Evolutionary conservation across 2,888 invertebrate genomes (phyloP).

Genomic region (Arenicola marina): DNA sequence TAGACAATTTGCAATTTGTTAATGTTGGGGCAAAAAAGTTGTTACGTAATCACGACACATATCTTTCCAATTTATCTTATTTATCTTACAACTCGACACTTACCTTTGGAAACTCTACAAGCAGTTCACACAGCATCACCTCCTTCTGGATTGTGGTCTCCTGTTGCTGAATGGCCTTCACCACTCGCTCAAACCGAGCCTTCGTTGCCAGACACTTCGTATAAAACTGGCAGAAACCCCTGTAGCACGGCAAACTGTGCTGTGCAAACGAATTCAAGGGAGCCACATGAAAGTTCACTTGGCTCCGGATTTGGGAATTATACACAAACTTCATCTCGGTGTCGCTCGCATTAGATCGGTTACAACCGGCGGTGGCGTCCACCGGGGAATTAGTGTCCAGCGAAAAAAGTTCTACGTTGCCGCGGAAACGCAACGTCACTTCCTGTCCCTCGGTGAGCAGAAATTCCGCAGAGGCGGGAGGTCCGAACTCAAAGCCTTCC

Average conservation of each 20-base stretch:
- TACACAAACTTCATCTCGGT: slow-evolving; percentile 37
- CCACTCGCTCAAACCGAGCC: neutral
- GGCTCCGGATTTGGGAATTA: slow-evolving; percentile 45
- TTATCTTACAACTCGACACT: neutral
- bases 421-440: slow-evolving; percentile 47
- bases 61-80: too few relatives aligned
- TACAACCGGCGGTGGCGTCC: too few relatives aligned
- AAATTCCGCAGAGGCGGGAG: slow-evolving; percentile 41
- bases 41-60: too few relatives aligned
- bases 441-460: slow-evolving; percentile 50
- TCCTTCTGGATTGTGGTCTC: slow-evolving; percentile 16
- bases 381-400: too few relatives aligned
- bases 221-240: slow-evolving; percentile 53
- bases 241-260: slow-evolving; percentile 47
- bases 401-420: slow-evolving; percentile 49
- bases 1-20: too few relatives aligned
- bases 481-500: slow-evolving; percentile 45
- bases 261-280: slow-evolving; percentile 54
- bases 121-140: slow-evolving; percentile 42
- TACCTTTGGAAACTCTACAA: slow-evolving; percentile 53
- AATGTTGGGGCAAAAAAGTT: too few relatives aligned
- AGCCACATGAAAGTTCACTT: slow-evolving; percentile 39
- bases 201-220: slow-evolving; percentile 34
- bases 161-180: neutral
- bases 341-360: slow-evolving; percentile 5